Conservation (phyloP, 1,140 invertebrate species). For the Bombus vancouverensis region DNA sequence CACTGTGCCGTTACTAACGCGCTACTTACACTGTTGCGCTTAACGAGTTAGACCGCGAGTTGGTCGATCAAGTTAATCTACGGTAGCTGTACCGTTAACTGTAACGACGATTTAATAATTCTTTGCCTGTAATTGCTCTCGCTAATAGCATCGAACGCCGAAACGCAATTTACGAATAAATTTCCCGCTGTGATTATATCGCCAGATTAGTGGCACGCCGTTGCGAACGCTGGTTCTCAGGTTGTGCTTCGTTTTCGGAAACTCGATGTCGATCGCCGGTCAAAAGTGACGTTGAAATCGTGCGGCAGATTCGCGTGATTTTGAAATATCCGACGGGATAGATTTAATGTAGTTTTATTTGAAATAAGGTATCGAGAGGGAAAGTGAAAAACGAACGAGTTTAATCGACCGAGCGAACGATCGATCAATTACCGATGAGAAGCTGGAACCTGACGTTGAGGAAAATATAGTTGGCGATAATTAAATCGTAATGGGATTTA, state of each 20-base stretch:
- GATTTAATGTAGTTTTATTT: neutral
- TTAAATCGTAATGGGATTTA: neutral
- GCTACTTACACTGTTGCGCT: no score
- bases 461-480: neutral
- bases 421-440: neutral
- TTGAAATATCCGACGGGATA: neutral
- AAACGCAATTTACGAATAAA: constrained; percentile 39
- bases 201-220: neutral
- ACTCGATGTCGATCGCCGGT: no score
- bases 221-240: no score
- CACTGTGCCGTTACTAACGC: no score
- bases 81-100: no score
- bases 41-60: no score
- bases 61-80: no score
- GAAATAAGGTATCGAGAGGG: neutral
- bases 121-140: constrained; percentile 23
- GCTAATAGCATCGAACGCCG: neutral
- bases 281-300: neutral
- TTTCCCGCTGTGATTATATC: neutral
- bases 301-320: neutral
- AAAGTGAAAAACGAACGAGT: neutral
- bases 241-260: no score
- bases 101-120: neutral
- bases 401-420: neutral
- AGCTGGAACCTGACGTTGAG: neutral